Evolutionary conservation across 1,140 invertebrate genomes (phyloP), one percentile per base, ranked within the genome.

Genomic region (Zelostemma sp.): DNA sequence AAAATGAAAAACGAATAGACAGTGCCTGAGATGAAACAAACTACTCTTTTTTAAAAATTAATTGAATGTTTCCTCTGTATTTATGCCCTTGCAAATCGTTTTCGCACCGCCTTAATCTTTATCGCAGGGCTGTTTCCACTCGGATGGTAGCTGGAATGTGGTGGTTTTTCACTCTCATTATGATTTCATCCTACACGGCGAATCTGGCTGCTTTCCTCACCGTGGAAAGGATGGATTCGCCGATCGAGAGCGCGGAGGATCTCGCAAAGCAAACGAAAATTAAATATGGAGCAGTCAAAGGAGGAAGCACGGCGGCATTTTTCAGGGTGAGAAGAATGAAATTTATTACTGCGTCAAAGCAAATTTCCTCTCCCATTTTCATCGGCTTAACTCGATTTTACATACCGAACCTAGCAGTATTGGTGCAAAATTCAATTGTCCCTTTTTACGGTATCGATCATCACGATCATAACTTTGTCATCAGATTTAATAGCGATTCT

Each of bases 121-220:
- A 64, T 84, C 86, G 43, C 78, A 94, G 93, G 84, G 93, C 93
- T 47, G 89, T 94, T 6, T 94, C 93, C 1, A 97, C 95, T 0
- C 87, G 95, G 60, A 93, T 97, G 90, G 93, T 97, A 2, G 95
- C 94, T 6, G 91, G 91, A 1, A 96, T 95, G 88, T 98, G 96
- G 96, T 98, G 96, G 96, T 97, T 98, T 84, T 98, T 98, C 85
- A 98, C 96, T 0, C 87, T 99, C 12, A 98, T 99, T 73, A 97
- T 99, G 92, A 98, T 99, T 76, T 98, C 96, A 11, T 98, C 96
- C 0, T 99, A 99, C 85, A 99, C 97, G 17, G 97, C 97, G 25
- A 98, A 99, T 84, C 88, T 99, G 73, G 97, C 97, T 15, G 97
- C 97, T 18, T 99, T 99, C 85, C 85, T 99, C 3, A 99, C 97